phyloP scores from a whole-genome alignment of 2,888 invertebrate genomes.

The Drosophila sordidula region DNA sequence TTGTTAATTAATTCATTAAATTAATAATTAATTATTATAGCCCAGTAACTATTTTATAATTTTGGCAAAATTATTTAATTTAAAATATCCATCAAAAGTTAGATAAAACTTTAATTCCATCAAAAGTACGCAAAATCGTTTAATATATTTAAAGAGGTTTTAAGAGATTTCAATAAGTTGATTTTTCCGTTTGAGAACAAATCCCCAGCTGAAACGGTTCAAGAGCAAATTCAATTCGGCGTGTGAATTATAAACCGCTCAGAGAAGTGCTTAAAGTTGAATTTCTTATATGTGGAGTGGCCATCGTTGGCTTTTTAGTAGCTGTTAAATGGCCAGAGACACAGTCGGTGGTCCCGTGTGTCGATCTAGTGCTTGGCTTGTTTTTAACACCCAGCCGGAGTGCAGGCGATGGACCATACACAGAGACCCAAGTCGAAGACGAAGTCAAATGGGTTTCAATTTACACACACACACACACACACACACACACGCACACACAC shows the following conservation, averaged over 20 bases:
- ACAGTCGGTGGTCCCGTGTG: slow-evolving; percentile 71
- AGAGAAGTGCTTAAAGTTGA: slow-evolving; percentile 45
- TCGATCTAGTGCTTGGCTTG: slow-evolving; percentile 69
- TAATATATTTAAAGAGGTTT: background rate
- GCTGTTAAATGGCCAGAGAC: slow-evolving; percentile 76
- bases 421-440: slow-evolving; percentile 41
- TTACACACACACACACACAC: slow-evolving; percentile 57
- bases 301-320: slow-evolving; percentile 71
- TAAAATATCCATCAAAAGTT: too few species aligned
- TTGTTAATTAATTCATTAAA: too few species aligned
- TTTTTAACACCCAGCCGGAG: slow-evolving; percentile 77
- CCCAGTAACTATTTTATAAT: too few species aligned
- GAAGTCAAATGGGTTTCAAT: slow-evolving; percentile 76
- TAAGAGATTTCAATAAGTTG: background rate
- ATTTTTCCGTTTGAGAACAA: background rate
- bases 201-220: slow-evolving; percentile 5
- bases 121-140: background rate
- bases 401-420: slow-evolving; percentile 9
- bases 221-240: slow-evolving; percentile 67
- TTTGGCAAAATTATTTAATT: too few species aligned
- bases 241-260: slow-evolving; percentile 35
- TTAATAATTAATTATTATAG: too few species aligned
- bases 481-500: slow-evolving; percentile 39
- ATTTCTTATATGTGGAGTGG: slow-evolving; percentile 43
- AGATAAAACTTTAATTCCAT: background rate